Base-by-base conservation (phyloP, 2,113 vertebrate genomes). In the Neogale vison region DNA sequence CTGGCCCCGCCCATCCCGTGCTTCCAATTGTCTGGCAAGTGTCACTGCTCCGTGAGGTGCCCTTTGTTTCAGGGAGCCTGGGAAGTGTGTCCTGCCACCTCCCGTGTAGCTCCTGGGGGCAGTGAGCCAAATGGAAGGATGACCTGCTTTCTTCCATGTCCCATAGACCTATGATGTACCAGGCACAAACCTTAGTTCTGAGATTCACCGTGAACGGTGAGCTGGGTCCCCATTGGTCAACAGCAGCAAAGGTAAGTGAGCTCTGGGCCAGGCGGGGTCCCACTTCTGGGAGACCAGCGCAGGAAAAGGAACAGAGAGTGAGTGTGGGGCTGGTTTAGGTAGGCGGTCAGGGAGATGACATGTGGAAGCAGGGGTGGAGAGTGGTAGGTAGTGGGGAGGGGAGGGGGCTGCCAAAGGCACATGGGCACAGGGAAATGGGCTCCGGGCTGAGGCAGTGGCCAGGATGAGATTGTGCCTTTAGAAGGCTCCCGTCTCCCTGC, bases 51-150 rank as follows among this genome's bases (percentile, higher is more conserved):
- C 45, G 15, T 23, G 21, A 36, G 61, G 77, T 15, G 31, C 61
- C 61, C 29, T 42, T 24, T 11, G 74, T 55, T 57, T 57, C 10
- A 8, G 34, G 52, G 63, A 80, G 52, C 36, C 3, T 34, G 1
- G 50, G 17, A 86, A n/a, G 14, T 0, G 0, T n/a, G 2, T 59
- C 31, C 26, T 12, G 50, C 34, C 39, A 3, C 47, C 72, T 77
- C 6, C 8, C 0, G 4, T 4, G 29, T 34, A 36, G 39, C 26
- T 59, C 17, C 55, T 7, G 0, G 0, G 67, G 74, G 31, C 65
- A 17, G 59, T 14, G 67, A 95, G 34, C 11, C 0, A 2, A 50
- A 39, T 17, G 15, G 67, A 67, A 82, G 74, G 31, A 42, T 34
- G 45, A 47, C 29, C 9, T 14, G 14, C 29, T 52, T 52, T 10